These are phyloP conservation scores for Dipus sagitta DNA, from an alignment of 2,797 vertebrate species.

Conservation along the genomic window DNA sequence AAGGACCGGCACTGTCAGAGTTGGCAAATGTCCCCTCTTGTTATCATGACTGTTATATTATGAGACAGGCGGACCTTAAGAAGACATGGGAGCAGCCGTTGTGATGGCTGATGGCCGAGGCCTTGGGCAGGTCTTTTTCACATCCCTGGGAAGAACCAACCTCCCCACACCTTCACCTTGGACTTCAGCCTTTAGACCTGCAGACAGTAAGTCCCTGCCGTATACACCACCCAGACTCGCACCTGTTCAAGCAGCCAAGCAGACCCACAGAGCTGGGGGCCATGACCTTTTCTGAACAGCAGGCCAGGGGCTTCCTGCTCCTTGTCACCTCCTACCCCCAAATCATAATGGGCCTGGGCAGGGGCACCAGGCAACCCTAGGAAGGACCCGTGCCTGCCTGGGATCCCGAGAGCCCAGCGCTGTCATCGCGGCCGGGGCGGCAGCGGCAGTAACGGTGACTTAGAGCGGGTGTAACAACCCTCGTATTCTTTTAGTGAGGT, in stretches of 20 bases:
- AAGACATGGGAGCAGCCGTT: not conserved
- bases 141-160: not conserved
- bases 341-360: rapidly evolving
- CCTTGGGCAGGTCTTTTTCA: not conserved
- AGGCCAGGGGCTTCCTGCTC: rapidly evolving
- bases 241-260: not conserved
- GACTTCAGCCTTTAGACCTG: rapidly evolving
- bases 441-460: conserved; percentile 33
- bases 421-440: rapidly evolving
- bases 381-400: rapidly evolving
- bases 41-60: rapidly evolving
- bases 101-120: not conserved
- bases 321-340: rapidly evolving
- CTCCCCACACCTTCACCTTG: rapidly evolving
- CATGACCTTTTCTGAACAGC: rapidly evolving
- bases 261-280: rapidly evolving
- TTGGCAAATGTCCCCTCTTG: not conserved
- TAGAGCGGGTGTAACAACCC: conserved; percentile 63
- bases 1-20: not conserved
- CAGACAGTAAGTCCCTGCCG: rapidly evolving
- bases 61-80: rapidly evolving
- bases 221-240: rapidly evolving
- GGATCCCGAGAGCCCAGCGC: rapidly evolving
- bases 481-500: conserved; percentile 78
- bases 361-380: rapidly evolving